Base-by-base conservation (phyloP, 2,797 vertebrate species). In the Takifugu rubripes region DNA sequence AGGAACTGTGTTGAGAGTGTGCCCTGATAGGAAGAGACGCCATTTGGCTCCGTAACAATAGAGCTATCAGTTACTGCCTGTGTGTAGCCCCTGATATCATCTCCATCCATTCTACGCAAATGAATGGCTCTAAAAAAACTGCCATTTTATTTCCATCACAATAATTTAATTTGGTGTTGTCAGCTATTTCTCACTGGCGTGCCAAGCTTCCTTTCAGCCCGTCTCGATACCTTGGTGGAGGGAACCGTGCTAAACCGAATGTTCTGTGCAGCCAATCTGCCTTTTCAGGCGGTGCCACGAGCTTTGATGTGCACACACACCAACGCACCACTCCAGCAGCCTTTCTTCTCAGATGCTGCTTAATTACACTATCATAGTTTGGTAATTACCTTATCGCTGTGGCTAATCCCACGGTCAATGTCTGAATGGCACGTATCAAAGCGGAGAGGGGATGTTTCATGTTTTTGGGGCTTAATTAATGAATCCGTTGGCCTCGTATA, bases 171-270 rank as follows among this genome's bases (percentile, higher is more conserved):
- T 90, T 89, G 86, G 79, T 77, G 90, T 82, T 82, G 86, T 91
- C 90, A 91, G 86, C 90, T 92, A 85, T 91, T 92, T 93, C 90
- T 90, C 92, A 53, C 72, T 79, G 79, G 88, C 85, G 79, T 72
- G 81, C 90, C 88, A 77, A 86, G 87, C 89, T 86, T 51, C 9
- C 60, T 62, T 49, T 43, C 59, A 29, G 16, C 49, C 54, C 49
- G 2, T 21, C 54, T 74, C 25, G 56, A 61, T 48, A 66, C 64
- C 58, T 72, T 64, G 2, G 49, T 14, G 3, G 62, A 67, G 69
- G 64, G 71, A 48, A 54, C 61, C 21, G 25, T 7, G 36, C 66
- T 58, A 26, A 74, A 81, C 64, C 78, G 62, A 87, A 78, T 66
- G 79, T 64, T 75, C 56, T 61, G 70, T 67, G n/a, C 53, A 61